These are phyloP conservation scores for Sandelia bainsii DNA, from an alignment of 2,797 vertebrate species.

Conservation along the genomic window DNA sequence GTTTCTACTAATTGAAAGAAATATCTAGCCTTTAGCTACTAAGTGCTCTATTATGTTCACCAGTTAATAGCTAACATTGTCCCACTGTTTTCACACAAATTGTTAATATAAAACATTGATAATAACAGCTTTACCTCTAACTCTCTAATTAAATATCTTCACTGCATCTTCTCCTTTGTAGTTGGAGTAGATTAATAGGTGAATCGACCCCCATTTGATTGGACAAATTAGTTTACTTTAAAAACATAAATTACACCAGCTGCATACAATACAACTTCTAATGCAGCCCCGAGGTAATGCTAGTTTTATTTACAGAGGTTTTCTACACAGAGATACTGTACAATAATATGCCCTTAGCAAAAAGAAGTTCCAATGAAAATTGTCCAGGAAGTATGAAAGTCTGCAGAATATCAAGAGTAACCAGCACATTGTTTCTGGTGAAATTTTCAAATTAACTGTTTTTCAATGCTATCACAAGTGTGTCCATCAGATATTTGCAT, in stretches of 20 bases:
- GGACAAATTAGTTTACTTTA: neutral
- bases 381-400: neutral
- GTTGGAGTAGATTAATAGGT: neutral
- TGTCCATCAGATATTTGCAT: no score
- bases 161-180: neutral
- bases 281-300: constrained; percentile 13
- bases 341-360: no score
- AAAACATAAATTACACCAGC: neutral
- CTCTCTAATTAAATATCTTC: neutral
- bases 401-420: neutral
- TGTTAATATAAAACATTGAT: no score
- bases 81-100: no score
- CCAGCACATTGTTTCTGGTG: neutral
- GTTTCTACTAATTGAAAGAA: neutral
- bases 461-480: no score
- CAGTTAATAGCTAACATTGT: no score
- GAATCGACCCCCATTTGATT: neutral
- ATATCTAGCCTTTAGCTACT: neutral
- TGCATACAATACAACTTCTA: neutral
- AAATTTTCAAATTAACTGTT: no score
- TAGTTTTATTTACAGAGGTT: neutral
- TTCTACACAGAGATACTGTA: no score
- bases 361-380: no score
- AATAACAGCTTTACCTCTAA: no score
- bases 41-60: no score